phyloP scores from a whole-genome alignment of 2,888 invertebrate genomes.

The Elegia similella region DNA sequence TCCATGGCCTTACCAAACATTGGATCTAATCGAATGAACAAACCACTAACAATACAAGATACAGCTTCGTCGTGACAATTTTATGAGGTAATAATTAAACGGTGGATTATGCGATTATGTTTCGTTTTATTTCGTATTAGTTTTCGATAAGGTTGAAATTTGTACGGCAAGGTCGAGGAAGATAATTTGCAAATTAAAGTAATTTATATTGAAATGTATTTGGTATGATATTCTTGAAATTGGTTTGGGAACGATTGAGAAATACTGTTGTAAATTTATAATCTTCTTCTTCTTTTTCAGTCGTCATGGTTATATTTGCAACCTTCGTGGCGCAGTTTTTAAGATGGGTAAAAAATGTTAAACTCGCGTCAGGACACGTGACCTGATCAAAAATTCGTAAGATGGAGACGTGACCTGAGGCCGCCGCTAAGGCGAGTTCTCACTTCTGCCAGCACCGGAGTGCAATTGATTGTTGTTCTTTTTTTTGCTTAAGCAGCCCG shows the following conservation, averaged over 20 bases:
- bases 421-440: too few species aligned
- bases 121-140: neutral
- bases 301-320: too few species aligned
- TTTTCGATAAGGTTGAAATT: constrained; percentile 12
- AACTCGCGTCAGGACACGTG: too few species aligned
- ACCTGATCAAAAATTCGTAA: too few species aligned
- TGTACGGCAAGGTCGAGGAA: neutral
- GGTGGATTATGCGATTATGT: constrained; percentile 26
- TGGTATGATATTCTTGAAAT: neutral
- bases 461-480: too few species aligned
- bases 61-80: constrained; percentile 29
- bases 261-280: neutral
- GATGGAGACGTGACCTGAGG: too few species aligned
- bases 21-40: constrained; percentile 5
- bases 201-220: neutral
- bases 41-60: constrained; percentile 8
- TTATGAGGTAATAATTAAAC: constrained; percentile 37
- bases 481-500: too few species aligned
- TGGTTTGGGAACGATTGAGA: neutral
- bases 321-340: too few species aligned
- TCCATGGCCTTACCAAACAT: neutral
- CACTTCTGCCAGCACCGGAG: too few species aligned
- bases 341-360: too few species aligned
- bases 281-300: too few species aligned
- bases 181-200: neutral